Evolutionary conservation across 1,140 invertebrate species (phyloP).

Genomic region (Notospermus geniculatus): DNA sequence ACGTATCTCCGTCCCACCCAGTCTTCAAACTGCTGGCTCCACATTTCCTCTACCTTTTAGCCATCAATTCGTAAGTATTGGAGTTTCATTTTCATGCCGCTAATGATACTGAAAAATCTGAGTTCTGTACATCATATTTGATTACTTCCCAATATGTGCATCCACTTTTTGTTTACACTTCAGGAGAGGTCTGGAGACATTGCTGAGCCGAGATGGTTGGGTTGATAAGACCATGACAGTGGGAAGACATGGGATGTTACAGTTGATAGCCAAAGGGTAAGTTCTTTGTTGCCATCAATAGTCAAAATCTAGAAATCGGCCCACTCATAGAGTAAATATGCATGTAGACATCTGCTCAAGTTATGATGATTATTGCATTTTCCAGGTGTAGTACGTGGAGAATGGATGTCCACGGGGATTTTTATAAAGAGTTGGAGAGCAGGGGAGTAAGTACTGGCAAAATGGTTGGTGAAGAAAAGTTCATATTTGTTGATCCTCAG

Average conservation of each 20-base stretch:
- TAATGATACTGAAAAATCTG: too few relatives aligned
- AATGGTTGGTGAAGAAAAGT: too few relatives aligned
- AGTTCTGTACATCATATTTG: too few relatives aligned
- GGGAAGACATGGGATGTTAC: slow-evolving; percentile 56
- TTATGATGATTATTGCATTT: slow-evolving; percentile 6
- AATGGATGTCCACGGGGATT: slow-evolving; percentile 41
- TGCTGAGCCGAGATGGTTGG: slow-evolving; percentile 57
- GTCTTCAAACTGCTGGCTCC: slow-evolving; percentile 58
- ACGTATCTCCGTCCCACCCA: slow-evolving; percentile 58
- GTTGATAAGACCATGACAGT: slow-evolving; percentile 59
- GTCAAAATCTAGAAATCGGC: neutral
- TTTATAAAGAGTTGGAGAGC: slow-evolving; percentile 42
- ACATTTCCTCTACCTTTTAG: slow-evolving; percentile 58
- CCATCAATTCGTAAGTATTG: slow-evolving; percentile 53
- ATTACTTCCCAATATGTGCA: too few relatives aligned
- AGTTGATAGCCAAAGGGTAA: slow-evolving; percentile 50
- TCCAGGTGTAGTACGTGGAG: slow-evolving; percentile 37
- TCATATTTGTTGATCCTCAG: too few relatives aligned
- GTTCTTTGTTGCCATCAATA: neutral
- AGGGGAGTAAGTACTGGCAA: slow-evolving; percentile 49
- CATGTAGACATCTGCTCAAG: neutral
- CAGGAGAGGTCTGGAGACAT: slow-evolving; percentile 55
- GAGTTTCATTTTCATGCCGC: slow-evolving; percentile 11
- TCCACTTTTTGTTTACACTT: slow-evolving; percentile 21
- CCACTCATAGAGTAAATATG: neutral